Base-by-base conservation (phyloP, 2,113 vertebrate genomes). In the Hiodon alosoides region DNA sequence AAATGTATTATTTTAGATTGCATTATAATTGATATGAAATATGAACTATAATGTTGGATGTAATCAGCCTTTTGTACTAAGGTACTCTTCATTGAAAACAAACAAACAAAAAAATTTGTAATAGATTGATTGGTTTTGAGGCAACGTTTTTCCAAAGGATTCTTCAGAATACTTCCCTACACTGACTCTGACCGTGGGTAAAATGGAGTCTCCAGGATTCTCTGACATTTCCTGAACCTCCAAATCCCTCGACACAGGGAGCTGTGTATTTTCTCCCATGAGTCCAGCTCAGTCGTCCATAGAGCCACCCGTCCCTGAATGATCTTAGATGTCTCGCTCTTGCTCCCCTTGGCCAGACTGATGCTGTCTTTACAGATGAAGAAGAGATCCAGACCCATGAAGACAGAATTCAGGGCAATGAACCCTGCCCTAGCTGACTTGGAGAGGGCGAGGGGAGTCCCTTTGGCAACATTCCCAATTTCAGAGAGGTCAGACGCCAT, bases 351-450 rank as follows among this genome's bases (percentile, higher is more conserved):
- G 48, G 83, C 77, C 64, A 86, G 67, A 74, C 71, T 80, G 0
- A 86, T 54, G 13, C 82, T 80, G n/a, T 81, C 80, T 74, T 80
- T 84, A 17, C 80, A 80, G 76, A 86, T 86, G 70, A 79, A 81
- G 16, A 85, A 31, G 0, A 83, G 71, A 74, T 86, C 85, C 47
- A 86, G 4, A 3, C 83, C 85, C 57, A 86, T 83, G 52, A 86
- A 86, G 8, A 82, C 57, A 50, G 76, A 78, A 46, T 83, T 83
- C 48, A 83, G 5, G 0, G 74, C 52, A 48, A 86, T 84, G 1
- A 84, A 74, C 9, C 77, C 83, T 4, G 52, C 76, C 61, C 81
- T 80, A 2, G 80, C 78, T 14, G 80, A 54, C 46, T 77, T 75
- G 7, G 82, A 72, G n/a, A 85, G 52, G 4, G 83, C 81, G 7